Conservation (phyloP, 2,797 vertebrate species). For the Myotis pilosus region DNA sequence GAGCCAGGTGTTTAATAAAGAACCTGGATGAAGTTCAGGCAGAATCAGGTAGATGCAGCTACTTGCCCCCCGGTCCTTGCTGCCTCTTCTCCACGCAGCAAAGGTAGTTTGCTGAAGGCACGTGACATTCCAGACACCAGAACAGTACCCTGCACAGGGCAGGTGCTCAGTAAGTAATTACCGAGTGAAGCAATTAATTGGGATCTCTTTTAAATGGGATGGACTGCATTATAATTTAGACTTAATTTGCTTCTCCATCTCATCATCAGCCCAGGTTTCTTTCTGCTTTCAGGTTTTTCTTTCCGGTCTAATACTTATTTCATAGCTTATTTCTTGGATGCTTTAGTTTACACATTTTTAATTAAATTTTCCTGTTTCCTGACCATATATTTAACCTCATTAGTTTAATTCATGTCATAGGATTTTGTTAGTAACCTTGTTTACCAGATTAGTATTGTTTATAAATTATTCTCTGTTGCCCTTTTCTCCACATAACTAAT, state of each 20-base stretch:
- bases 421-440: slow-evolving; percentile 36
- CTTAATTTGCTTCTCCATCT: background rate
- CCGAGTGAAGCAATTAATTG: background rate
- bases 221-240: background rate
- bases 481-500: slow-evolving; percentile 20
- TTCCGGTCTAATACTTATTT: background rate
- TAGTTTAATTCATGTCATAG: slow-evolving; percentile 29
- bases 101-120: background rate
- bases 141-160: background rate
- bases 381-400: slow-evolving; percentile 28
- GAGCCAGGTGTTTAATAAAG: slow-evolving; percentile 28
- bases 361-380: slow-evolving; percentile 41
- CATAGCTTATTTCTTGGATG: slow-evolving; percentile 14
- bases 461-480: slow-evolving; percentile 19
- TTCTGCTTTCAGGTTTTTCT: background rate
- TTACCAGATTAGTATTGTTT: slow-evolving; percentile 37
- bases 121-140: background rate
- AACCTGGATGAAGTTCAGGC: slow-evolving; percentile 29
- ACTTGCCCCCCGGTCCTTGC: background rate
- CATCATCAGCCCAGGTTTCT: background rate
- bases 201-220: background rate
- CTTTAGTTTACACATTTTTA: slow-evolving; percentile 23
- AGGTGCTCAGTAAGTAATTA: background rate
- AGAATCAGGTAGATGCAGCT: background rate
- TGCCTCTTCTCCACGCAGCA: background rate